Base-by-base conservation (phyloP, 2,888 invertebrate genomes). In the Ornithoptera alexandrae region DNA sequence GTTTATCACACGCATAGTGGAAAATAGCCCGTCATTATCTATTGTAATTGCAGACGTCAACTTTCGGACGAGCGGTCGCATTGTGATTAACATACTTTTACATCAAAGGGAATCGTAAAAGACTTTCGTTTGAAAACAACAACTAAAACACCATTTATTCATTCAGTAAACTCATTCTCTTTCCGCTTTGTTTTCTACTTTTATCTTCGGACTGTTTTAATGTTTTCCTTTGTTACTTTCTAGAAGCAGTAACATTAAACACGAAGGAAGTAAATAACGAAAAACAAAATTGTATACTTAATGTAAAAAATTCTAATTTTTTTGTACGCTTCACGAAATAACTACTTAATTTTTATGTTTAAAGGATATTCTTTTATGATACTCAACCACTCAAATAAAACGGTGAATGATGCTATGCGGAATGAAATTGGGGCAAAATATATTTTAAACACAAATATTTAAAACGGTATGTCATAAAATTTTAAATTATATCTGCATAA, bases 1-100 rank as follows among this genome's bases (percentile, higher is more conserved):
- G 69, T 65, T 69, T 69, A 69, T 69, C 69, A 30, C n/a, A 18
- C 42, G 20, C n/a, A 15, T 61, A 18, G 65, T 53, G 65, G 50
- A 50, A 65, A 65, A 65, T 65, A 46, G 57, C 61, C 15, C 46
- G 17, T 20, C 46, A 24, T 61, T 69, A 69, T 69, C 65, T 65
- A 39, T 39, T 39, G 39, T 39, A 30, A 62, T 65, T 56, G 62
- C 53, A 65, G 20, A 57, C 57, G 30, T 65, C 57, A 50, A 65
- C 46, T 62, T 69, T 65, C 39, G n/a, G 57, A 61, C 62, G n/a
- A 56, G 58, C 30, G 59, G 17, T 46, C 18, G 39, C 63, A 15
- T 3, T 15, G 1, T 50, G 59, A 64, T 63, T 59, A 64, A 39
- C 68, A 68, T 63, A 64, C 22, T 62, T 67, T 62, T 50, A 68